Evolutionary conservation across 2,797 vertebrate genomes (phyloP).

Genomic region (Premnoplex brunnescens): DNA sequence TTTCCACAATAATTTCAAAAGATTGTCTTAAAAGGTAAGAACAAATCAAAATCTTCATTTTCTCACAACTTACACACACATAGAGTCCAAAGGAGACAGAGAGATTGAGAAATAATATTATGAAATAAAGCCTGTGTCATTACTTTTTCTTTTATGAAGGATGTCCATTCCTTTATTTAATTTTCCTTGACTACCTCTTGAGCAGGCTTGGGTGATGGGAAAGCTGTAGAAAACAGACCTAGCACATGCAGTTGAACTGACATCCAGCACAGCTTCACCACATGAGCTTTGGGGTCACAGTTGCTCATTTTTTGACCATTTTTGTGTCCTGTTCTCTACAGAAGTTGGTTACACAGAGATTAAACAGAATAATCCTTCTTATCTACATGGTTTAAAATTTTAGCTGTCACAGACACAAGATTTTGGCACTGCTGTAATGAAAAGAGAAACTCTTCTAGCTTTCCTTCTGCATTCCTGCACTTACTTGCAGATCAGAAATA

Average conservation of each 20-base stretch:
- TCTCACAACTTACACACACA: background rate
- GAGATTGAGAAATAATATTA: background rate
- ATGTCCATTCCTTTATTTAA: background rate
- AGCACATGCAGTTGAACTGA: background rate
- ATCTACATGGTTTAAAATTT: background rate
- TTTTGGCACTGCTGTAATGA: background rate
- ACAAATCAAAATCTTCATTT: background rate
- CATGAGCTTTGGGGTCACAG: background rate
- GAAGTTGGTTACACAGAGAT: background rate
- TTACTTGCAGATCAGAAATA: background rate
- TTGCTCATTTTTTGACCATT: background rate
- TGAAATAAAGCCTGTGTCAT: background rate
- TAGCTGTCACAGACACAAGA: background rate
- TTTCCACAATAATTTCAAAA: background rate
- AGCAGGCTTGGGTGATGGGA: background rate
- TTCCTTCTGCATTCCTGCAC: background rate
- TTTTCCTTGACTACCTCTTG: background rate
- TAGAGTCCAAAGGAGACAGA: background rate
- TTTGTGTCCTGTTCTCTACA: background rate
- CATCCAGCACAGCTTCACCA: background rate
- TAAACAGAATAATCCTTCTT: background rate
- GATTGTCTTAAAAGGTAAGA: background rate
- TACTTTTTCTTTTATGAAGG: background rate
- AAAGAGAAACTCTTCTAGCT: background rate
- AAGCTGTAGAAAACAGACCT: background rate